Conservation (phyloP, 2,113 vertebrate species). For the Zapornia atra region DNA sequence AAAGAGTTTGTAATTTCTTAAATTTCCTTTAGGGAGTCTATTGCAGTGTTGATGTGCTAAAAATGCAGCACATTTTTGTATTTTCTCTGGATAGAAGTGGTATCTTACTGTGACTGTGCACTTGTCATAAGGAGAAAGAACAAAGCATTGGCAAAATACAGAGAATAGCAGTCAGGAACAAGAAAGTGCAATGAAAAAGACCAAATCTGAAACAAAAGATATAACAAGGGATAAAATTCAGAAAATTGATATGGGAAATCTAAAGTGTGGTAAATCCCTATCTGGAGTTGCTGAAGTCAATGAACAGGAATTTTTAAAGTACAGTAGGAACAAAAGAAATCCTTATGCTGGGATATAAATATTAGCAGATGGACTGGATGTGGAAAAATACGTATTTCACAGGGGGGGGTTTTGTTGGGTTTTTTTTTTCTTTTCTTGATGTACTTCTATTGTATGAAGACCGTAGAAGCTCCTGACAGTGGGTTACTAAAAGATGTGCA, state of each 20-base stretch:
- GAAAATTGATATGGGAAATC: neutral
- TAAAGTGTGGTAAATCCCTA: neutral
- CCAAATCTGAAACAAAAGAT: neutral
- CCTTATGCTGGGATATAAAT: neutral
- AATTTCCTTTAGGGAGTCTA: neutral
- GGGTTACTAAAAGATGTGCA: neutral
- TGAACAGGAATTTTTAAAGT: neutral
- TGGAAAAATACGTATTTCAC: neutral
- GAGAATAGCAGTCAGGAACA: neutral
- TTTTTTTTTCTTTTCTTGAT: neutral
- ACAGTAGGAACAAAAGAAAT: neutral
- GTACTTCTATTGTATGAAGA: neutral
- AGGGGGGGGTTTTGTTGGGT: neutral
- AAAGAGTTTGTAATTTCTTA: neutral
- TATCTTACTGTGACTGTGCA: neutral
- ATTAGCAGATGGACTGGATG: neutral
- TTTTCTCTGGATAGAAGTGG: neutral
- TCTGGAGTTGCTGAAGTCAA: neutral
- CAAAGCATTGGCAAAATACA: neutral
- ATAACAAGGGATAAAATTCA: neutral
- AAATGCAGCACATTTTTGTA: neutral
- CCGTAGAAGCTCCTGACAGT: neutral
- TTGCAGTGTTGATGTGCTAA: neutral
- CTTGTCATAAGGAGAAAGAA: neutral
- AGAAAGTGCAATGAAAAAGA: neutral